These are phyloP conservation scores for Lepeophtheirus nordmannii DNA, from an alignment of 2,888 invertebrate species.

Conservation along the genomic window DNA sequence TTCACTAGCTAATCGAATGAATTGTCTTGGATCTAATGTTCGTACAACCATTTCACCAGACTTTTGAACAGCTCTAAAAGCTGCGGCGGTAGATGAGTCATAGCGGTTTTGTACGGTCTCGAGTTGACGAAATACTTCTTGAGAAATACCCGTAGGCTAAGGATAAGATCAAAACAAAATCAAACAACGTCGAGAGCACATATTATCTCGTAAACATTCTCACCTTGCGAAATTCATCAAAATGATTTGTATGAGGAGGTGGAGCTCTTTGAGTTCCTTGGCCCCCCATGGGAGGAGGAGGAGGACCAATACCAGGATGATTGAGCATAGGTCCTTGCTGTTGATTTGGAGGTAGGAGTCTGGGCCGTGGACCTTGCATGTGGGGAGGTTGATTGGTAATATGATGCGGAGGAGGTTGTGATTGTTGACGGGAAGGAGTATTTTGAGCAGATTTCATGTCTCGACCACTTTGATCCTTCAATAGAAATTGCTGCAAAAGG, in stretches of 20 bases:
- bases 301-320: not conserved
- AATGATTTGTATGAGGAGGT: too few relatives aligned
- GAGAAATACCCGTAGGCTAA: slow-evolving; percentile 85
- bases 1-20: slow-evolving; percentile 55
- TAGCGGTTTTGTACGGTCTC: slow-evolving; percentile 91
- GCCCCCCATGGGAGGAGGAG: too few relatives aligned
- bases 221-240: slow-evolving; percentile 5
- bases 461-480: slow-evolving; percentile 5
- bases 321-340: slow-evolving; percentile 1
- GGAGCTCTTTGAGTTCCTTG: too few relatives aligned
- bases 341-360: not conserved
- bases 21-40: slow-evolving; percentile 68
- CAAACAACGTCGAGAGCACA: not conserved
- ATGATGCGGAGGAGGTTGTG: not conserved
- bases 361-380: not conserved
- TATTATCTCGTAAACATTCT: not conserved
- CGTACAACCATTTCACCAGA: slow-evolving; percentile 92
- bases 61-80: slow-evolving; percentile 77
- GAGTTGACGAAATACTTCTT: slow-evolving; percentile 91
- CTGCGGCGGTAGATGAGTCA: slow-evolving; percentile 78
- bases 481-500: too few relatives aligned
- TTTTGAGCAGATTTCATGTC: slow-evolving; percentile 24
- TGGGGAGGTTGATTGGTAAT: not conserved
- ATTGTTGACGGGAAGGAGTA: slow-evolving; percentile 20
- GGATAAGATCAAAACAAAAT: slow-evolving; percentile 26